Conservation (phyloP, 2,797 vertebrate species). For the Moxostoma hubbsi region DNA sequence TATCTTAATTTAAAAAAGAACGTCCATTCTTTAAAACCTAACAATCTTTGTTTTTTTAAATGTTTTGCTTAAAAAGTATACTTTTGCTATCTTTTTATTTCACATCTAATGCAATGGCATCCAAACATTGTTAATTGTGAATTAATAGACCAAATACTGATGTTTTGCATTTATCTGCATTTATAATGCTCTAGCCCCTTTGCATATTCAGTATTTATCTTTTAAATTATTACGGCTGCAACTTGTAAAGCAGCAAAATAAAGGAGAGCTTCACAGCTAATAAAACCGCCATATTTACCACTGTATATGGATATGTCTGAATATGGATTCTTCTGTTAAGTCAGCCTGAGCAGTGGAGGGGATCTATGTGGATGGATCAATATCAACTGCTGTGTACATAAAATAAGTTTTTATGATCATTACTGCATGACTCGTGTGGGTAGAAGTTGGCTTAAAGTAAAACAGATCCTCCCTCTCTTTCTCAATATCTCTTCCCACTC, state of each 20-base stretch:
- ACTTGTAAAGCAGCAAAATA: slow-evolving; percentile 11
- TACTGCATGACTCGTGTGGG: slow-evolving; percentile 33
- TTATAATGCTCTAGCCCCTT: not conserved
- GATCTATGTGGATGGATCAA: slow-evolving; percentile 32
- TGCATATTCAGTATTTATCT: not conserved
- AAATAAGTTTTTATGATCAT: slow-evolving; percentile 46
- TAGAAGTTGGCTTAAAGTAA: slow-evolving; percentile 22
- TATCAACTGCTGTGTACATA: slow-evolving; percentile 43
- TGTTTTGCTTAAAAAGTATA: too few species aligned
- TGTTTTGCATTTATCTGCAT: too few species aligned
- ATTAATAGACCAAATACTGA: too few species aligned
- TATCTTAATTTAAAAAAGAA: too few species aligned
- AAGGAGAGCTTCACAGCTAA: slow-evolving; percentile 16
- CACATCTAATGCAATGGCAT: too few species aligned
- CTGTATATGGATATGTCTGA: slow-evolving; percentile 38
- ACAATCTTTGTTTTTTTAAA: too few species aligned
- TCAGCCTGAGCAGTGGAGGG: not conserved
- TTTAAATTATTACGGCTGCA: not conserved
- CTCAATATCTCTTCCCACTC: not conserved
- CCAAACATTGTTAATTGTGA: too few species aligned
- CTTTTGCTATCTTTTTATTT: too few species aligned
- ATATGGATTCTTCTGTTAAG: slow-evolving; percentile 21
- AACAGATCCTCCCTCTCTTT: slow-evolving; percentile 15
- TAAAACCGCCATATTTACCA: slow-evolving; percentile 19
- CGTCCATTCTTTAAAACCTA: too few species aligned